These are phyloP conservation scores for Rutilus rutilus DNA, from an alignment of 2,113 vertebrate genomes.

Conservation along the genomic window DNA sequence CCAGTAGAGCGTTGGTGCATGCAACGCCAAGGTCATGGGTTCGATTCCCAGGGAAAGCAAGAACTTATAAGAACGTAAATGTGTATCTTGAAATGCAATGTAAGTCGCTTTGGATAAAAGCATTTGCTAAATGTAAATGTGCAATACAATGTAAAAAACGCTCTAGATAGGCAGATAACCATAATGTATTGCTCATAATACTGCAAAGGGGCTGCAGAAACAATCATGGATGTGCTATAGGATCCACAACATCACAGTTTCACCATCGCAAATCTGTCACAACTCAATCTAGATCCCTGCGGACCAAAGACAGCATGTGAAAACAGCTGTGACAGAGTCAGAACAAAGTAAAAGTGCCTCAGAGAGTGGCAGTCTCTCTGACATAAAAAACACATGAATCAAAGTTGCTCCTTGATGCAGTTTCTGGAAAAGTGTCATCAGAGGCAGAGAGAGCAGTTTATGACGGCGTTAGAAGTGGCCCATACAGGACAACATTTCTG, in stretches of 20 bases:
- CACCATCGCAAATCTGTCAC: constrained; percentile 16
- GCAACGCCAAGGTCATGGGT: too few relatives aligned
- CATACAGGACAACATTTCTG: too few relatives aligned
- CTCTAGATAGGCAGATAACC: background rate
- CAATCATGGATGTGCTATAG: background rate
- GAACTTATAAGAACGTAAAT: too few relatives aligned
- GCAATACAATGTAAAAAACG: background rate
- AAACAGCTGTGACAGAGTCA: constrained; percentile 42
- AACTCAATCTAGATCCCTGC: background rate
- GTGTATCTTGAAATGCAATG: too few relatives aligned
- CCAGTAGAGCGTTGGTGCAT: too few relatives aligned
- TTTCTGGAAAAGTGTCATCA: too few relatives aligned
- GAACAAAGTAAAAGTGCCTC: background rate
- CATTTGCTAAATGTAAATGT: too few relatives aligned
- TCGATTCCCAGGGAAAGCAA: too few relatives aligned
- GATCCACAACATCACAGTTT: background rate
- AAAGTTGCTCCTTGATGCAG: background rate
- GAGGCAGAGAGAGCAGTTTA: too few relatives aligned
- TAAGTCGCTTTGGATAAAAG: too few relatives aligned
- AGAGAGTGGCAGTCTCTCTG: background rate
- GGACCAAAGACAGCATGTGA: constrained; percentile 52
- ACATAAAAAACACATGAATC: background rate
- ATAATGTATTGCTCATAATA: background rate
- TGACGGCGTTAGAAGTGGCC: too few relatives aligned
- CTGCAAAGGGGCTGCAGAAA: background rate